phyloP scores from a whole-genome alignment of 2,113 vertebrate species.

The Toxotes chatareus region DNA sequence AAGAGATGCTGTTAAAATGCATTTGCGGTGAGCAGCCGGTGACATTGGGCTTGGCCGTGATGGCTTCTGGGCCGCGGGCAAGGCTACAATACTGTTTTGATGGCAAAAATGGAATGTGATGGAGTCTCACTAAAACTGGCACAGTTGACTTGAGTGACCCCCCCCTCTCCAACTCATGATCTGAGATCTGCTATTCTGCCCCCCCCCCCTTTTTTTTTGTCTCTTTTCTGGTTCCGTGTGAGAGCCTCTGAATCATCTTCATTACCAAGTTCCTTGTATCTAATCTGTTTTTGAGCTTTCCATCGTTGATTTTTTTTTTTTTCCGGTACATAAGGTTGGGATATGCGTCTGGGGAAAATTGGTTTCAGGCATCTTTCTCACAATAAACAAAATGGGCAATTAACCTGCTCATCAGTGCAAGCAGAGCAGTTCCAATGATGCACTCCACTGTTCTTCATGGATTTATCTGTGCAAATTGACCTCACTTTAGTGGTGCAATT shows the following conservation, averaged over 20 bases:
- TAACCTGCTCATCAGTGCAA: constrained; percentile 78
- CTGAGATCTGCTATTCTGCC: constrained; percentile 31
- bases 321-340: constrained; percentile 59
- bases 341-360: constrained; percentile 64
- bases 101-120: constrained; percentile 51
- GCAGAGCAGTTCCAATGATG: constrained; percentile 62
- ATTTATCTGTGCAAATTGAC: constrained; percentile 82
- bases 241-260: constrained; percentile 5
- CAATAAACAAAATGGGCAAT: constrained; percentile 82
- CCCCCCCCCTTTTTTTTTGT: constrained; percentile 4
- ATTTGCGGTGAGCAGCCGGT: constrained; percentile 62
- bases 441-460: constrained; percentile 76
- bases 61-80: constrained; percentile 64
- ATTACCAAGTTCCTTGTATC: constrained; percentile 9
- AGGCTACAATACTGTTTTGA: constrained; percentile 52
- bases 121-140: constrained; percentile 44
- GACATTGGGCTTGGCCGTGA: constrained; percentile 53
- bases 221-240: background rate
- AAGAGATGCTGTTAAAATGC: constrained; percentile 76
- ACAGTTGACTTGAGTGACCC: constrained; percentile 17
- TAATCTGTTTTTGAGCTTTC: constrained; percentile 36
- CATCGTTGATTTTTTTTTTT: constrained; percentile 2
- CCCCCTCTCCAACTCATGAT: constrained; percentile 15
- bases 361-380: constrained; percentile 77
- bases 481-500: constrained; percentile 78